Conservation (phyloP, 2,888 invertebrate genomes). For the Dioctria linearis region DNA sequence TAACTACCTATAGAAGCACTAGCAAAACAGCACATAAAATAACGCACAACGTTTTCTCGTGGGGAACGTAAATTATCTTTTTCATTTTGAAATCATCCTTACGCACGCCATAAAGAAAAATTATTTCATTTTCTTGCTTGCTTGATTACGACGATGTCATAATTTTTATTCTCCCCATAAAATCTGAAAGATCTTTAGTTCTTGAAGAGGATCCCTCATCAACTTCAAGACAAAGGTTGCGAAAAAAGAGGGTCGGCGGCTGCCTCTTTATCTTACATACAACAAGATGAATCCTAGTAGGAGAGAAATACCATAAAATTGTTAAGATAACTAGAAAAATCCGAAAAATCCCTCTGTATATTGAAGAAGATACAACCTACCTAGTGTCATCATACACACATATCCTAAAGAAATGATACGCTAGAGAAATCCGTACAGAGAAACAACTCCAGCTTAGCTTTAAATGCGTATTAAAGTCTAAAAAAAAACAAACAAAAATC, state of each 20-base stretch:
- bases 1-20: too few relatives aligned
- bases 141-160: neutral
- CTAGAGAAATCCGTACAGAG: neutral
- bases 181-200: slow-evolving; percentile 27
- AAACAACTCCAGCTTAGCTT: too few relatives aligned
- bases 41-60: too few relatives aligned
- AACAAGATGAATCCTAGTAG: too few relatives aligned
- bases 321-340: slow-evolving; percentile 42
- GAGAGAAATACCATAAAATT: slow-evolving; percentile 19
- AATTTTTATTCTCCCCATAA: neutral
- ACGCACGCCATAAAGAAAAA: too few relatives aligned
- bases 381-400: neutral
- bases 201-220: slow-evolving; percentile 30
- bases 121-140: too few relatives aligned
- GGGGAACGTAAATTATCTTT: too few relatives aligned
- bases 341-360: neutral
- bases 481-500: too few relatives aligned
- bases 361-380: too few relatives aligned
- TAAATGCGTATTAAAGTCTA: too few relatives aligned
- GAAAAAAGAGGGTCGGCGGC: neutral
- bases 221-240: slow-evolving; percentile 24
- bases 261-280: neutral
- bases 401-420: slow-evolving; percentile 26
- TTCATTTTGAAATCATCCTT: too few relatives aligned
- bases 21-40: too few relatives aligned